These are phyloP conservation scores for Apodemus agrarius DNA, from an alignment of 2,797 vertebrate genomes.

Conservation along the genomic window DNA sequence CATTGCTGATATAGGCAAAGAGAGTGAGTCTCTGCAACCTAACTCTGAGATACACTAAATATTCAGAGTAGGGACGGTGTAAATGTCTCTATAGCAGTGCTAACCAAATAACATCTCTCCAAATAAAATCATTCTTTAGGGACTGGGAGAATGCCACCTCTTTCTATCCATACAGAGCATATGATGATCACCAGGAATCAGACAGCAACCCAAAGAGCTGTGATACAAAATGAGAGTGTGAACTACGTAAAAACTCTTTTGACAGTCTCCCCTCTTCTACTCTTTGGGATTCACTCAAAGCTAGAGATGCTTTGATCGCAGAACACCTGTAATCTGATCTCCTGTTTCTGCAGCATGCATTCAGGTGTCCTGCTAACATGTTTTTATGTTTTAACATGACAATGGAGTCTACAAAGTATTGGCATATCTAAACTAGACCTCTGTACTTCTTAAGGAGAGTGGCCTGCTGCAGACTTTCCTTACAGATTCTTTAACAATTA, in stretches of 20 bases:
- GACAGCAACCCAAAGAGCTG: not conserved
- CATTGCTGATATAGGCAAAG: conserved; percentile 7
- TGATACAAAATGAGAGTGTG: conserved; percentile 6
- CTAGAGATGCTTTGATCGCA: not conserved
- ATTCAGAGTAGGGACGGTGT: not conserved
- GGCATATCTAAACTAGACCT: not conserved
- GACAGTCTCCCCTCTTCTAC: not conserved
- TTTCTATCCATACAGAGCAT: conserved; percentile 3
- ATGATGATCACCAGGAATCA: not conserved
- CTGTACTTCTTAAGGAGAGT: not conserved
- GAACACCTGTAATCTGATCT: not conserved
- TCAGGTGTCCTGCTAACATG: not conserved
- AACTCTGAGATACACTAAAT: not conserved
- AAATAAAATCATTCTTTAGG: conserved; percentile 4
- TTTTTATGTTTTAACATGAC: not conserved
- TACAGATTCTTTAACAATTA: conserved; percentile 46
- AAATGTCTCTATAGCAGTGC: not conserved
- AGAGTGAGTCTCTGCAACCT: conserved; percentile 22
- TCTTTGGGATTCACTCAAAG: conserved; percentile 14
- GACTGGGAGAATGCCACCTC: not conserved
- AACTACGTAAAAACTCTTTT: conserved; percentile 22
- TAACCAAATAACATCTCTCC: not conserved
- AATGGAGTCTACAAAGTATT: not conserved
- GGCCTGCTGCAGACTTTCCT: not conserved
- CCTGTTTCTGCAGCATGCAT: not conserved